Evolutionary conservation across 2,888 invertebrate species (phyloP).

Genomic region (Punctoribates punctum): DNA sequence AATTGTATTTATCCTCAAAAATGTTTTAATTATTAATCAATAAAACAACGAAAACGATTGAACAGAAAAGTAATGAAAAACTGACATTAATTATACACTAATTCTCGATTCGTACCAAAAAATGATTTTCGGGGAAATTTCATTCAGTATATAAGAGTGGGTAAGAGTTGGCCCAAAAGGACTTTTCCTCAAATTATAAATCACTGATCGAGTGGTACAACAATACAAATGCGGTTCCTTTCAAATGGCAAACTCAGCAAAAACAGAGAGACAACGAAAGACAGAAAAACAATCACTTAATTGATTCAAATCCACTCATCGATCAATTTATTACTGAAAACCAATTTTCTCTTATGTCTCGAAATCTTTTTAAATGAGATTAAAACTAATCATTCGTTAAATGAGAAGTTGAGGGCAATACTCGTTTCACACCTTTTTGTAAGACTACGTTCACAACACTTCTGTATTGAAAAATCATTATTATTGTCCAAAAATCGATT

Average conservation of each 20-base stretch:
- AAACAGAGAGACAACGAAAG: neutral
- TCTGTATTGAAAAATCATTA: neutral
- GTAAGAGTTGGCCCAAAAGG: neutral
- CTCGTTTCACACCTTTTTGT: neutral
- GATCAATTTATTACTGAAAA: slow-evolving; percentile 34
- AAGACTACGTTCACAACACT: slow-evolving; percentile 26
- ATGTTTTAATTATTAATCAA: slow-evolving; percentile 9
- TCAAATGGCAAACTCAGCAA: neutral
- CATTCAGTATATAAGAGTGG: neutral
- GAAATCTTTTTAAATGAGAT: neutral
- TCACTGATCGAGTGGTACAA: slow-evolving; percentile 29
- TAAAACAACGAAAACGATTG: neutral
- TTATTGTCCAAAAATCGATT: slow-evolving; percentile 32
- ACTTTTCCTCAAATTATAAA: slow-evolving; percentile 20
- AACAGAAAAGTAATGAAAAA: neutral
- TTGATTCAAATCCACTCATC: slow-evolving; percentile 25
- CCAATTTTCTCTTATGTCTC: neutral
- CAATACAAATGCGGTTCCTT: too few relatives aligned
- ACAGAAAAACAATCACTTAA: neutral
- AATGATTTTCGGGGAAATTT: neutral
- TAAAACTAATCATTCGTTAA: neutral
- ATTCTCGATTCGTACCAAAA: slow-evolving; percentile 13
- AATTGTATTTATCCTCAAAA: neutral
- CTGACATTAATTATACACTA: slow-evolving; percentile 21
- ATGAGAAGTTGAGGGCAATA: neutral